Evolutionary conservation across 2,797 vertebrate genomes (phyloP), one percentile per base, ranked within the genome.

Genomic region (Perdix hodgsoniae): DNA sequence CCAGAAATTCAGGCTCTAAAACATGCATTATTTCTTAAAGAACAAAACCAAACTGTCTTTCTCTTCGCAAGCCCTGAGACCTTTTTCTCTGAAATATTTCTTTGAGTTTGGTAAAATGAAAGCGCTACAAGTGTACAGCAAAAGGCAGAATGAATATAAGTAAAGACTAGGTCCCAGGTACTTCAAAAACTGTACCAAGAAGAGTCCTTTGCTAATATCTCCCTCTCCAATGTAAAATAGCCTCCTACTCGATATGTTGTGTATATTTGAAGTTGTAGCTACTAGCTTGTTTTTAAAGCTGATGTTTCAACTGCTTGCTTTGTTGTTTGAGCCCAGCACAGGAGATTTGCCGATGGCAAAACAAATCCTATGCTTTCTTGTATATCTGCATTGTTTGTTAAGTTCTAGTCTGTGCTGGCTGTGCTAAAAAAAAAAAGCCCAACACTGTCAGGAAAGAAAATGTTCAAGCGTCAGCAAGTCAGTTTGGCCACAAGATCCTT

Each of bases 211-310:
- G 77, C 91, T 85, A 91, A 78, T 54, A 61, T 91, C 78, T 90
- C 75, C 90, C 86, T 90, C 60, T 91, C n/a, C 0, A 1, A 23
- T 72, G 45, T 77, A 75, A 81, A 95, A 93, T 87, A 77, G 11
- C 75, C 8, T 0, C 90, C 92, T 75, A 89, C 90, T 83, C 3
- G 0, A 6, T 11, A 27, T 60, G 66, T 89, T 94, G 73, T 69
- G 79, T 91, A 79, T 81, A 69, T 89, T 94, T 73, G 33, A 86
- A 94, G 66, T 72, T 75, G 60, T 21, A 95, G 81, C 63, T 89
- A 69, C 59, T 50, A 69, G 27, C 78, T 89, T 91, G 86, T 39
- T n/a, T 92, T 73, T 72, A 65, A 87, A 83, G 44, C n/a, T 75
- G 63, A 66, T 75, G 59, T 92, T 91, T 78, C 59, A 91, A 83